Base-by-base conservation (phyloP, 2,888 invertebrate species). In the Pecten maximus region DNA sequence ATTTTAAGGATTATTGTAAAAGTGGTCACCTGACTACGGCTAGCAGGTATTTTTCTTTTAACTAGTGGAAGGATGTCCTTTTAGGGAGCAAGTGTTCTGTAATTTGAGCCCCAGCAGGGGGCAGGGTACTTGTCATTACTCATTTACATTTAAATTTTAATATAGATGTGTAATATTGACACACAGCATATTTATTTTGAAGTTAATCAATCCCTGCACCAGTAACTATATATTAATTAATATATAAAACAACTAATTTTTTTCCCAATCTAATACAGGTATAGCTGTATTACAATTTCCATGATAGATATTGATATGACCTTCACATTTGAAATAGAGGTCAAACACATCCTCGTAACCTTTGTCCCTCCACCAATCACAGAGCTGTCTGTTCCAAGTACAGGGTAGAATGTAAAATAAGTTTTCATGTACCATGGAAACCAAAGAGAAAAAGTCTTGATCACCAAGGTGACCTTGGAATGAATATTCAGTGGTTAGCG, bases 361-460 rank as follows among this genome's bases (percentile, higher is more conserved):
- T 94, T 98, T 98, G 93, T 98, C 97, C 94, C 97, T 97, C 98
- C 98, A 98, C 98, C 98, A 98, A 0, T 97, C 97, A 96, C 98
- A 98, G 91, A 98, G 96, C 96, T 98, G 98, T 89, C 98, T 97
- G 96, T 98, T 98, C 98, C 98, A 98, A 6, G 97, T 97, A 95
- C 98, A 98, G 91, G 98, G 98, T 87, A 98, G 96, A 23, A 97
- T 97, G 96, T 98, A 98, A 94, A 98, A 98, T 88, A 98, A 96
- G 92, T 98, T 97, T 12, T 98, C 98, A 94, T 98, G 97, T 94
- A 98, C 98, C 93, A 97, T 97, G 16, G 98, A 98, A 16, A 98
- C 95, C 50, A 98, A 96, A 0, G 98, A 98, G 96, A 98, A 98
- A 96, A 98, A 98, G 97, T 98, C 98, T 96, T 98, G 98, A 96